Percentiles rank a stretch among this genome's conserved stretches.
Conservation (phyloP, 2,113 vertebrate genomes). For the Gulo gulo region DNA sequence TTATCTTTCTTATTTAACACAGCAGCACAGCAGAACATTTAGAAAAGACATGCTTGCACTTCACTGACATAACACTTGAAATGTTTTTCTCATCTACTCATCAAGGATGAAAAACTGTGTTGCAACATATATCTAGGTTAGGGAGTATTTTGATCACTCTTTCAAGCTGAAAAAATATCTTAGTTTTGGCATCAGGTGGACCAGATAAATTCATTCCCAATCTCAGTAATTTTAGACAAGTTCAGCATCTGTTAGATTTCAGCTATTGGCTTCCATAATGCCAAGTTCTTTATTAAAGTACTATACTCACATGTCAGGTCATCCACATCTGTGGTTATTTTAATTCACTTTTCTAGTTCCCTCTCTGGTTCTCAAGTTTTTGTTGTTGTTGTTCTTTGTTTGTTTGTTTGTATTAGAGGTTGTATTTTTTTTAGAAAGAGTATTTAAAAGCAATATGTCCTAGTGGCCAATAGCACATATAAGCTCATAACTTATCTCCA, state of each 20-base stretch:
- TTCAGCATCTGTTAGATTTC: neutral
- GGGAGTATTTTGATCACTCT: neutral
- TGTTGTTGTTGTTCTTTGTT: neutral
- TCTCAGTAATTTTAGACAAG: neutral
- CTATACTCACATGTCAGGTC: neutral
- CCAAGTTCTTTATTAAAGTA: neutral
- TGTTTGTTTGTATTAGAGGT: neutral
- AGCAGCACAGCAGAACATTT: neutral
- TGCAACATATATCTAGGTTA: neutral
- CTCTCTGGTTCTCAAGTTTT: neutral
- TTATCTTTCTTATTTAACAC: neutral
- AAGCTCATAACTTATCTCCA: neutral
- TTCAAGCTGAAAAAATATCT: neutral
- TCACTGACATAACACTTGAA: neutral
- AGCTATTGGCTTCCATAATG: neutral
- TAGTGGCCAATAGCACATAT: neutral
- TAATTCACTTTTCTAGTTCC: neutral
- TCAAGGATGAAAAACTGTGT: neutral
- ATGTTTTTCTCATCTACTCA: neutral
- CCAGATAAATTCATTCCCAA: neutral
- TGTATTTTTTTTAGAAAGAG: neutral
- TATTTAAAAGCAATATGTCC: neutral
- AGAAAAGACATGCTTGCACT: neutral
- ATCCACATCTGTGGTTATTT: neutral
- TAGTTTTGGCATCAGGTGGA: neutral